These are phyloP conservation scores for Marmota monax DNA, from an alignment of 2,113 vertebrate genomes.

Conservation along the genomic window DNA sequence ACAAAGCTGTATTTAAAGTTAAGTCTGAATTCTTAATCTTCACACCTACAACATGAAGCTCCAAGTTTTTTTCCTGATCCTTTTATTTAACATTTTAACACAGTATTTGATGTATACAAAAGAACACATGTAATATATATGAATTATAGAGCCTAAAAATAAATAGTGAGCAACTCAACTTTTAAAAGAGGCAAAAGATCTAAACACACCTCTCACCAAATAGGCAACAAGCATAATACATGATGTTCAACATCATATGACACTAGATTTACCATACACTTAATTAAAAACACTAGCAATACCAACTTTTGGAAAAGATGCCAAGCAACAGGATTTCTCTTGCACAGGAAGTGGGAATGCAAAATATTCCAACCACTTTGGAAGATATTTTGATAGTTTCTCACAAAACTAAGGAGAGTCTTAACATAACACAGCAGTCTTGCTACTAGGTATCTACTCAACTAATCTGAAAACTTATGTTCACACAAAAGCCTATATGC, in stretches of 20 bases:
- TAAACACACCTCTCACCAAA: neutral
- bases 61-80: neutral
- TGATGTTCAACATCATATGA: neutral
- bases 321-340: neutral
- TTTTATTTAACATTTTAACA: neutral
- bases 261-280: neutral
- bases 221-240: neutral
- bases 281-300: neutral
- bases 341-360: neutral
- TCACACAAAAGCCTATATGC: neutral
- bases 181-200: neutral
- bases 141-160: neutral
- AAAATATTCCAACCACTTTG: neutral
- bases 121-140: neutral
- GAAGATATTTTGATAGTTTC: neutral
- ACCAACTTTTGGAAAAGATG: neutral
- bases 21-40: slow-evolving; percentile 7
- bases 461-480: neutral
- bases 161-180: neutral
- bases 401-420: neutral
- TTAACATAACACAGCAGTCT: neutral
- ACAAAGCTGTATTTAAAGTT: neutral
- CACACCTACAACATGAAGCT: neutral
- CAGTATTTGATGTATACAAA: neutral
- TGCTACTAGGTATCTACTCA: neutral